Percentiles rank a stretch among this genome's conserved stretches.
phyloP scores from a whole-genome alignment of 2,113 vertebrate species.

The Cairina moschata region DNA sequence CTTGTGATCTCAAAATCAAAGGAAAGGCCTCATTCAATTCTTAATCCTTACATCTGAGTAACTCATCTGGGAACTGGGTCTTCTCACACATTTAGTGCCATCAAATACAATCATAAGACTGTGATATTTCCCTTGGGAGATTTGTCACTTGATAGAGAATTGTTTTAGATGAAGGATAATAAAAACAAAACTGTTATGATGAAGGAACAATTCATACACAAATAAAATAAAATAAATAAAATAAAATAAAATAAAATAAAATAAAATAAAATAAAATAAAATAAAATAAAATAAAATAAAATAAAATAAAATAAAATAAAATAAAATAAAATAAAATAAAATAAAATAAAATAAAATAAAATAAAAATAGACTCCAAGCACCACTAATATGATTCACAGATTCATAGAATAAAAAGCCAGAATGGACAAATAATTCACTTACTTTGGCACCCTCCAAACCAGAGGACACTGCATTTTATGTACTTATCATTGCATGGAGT shows the following conservation, averaged over 20 bases:
- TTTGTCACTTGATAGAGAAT: background rate
- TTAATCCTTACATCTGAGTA: background rate
- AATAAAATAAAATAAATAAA: background rate
- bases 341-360: background rate
- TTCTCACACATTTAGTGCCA: background rate
- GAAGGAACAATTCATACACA: background rate
- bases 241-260: too few relatives aligned
- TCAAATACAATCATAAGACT: background rate
- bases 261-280: too few relatives aligned
- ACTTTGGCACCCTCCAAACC: background rate
- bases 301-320: background rate
- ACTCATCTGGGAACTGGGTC: background rate
- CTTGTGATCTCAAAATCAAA: background rate
- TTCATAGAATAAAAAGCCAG: background rate
- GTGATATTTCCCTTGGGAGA: slow-evolving; percentile 11
- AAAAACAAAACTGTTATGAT: background rate
- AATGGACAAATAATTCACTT: background rate
- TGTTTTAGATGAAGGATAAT: background rate
- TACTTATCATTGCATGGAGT: background rate
- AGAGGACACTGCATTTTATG: background rate
- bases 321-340: background rate
- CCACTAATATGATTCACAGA: background rate
- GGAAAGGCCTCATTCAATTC: background rate
- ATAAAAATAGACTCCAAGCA: background rate
- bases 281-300: background rate